Percentiles rank a stretch among this genome's conserved stretches.
Evolutionary conservation across 30 jellyfish, hydroid and myxozoan species (phyloP).

Genomic region (Chrysaora quinquecirrha): DNA sequence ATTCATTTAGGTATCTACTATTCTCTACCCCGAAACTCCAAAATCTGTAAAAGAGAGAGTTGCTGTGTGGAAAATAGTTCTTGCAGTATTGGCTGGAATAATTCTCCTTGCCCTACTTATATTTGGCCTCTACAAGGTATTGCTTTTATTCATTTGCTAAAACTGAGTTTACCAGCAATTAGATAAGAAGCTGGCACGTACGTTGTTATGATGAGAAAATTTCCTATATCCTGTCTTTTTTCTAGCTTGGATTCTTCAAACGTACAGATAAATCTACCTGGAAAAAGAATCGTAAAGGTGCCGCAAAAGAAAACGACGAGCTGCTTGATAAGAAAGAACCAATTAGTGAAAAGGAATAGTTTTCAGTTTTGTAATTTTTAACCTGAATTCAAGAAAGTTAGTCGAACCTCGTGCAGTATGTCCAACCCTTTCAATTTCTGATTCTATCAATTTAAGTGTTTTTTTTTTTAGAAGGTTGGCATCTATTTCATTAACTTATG

Average conservation of each 20-base stretch:
- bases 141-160: not conserved
- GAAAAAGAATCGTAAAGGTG: conserved; percentile 26
- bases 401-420: too few species aligned
- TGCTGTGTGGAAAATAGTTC: conserved; percentile 77
- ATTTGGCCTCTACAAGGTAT: conserved; percentile 89
- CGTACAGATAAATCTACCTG: conserved; percentile 49
- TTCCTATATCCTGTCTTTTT: conserved; percentile 5
- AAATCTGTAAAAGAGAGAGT: conserved; percentile 63
- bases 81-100: conserved; percentile 91
- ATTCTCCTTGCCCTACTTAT: conserved; percentile 82
- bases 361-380: too few species aligned
- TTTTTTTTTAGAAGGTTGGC: too few species aligned
- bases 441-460: too few species aligned
- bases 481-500: too few species aligned
- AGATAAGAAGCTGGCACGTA: not conserved
- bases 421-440: too few species aligned
- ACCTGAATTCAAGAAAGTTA: too few species aligned
- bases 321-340: conserved; percentile 41
- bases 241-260: conserved; percentile 87
- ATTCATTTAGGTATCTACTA: conserved; percentile 57
- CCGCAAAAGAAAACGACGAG: conserved; percentile 34
- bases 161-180: not conserved
- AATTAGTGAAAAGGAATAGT: conserved; percentile 13
- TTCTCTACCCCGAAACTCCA: conserved; percentile 72
- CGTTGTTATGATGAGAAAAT: too few species aligned